Conservation (phyloP, 2,113 vertebrate genomes). For the Grantiella picta region DNA sequence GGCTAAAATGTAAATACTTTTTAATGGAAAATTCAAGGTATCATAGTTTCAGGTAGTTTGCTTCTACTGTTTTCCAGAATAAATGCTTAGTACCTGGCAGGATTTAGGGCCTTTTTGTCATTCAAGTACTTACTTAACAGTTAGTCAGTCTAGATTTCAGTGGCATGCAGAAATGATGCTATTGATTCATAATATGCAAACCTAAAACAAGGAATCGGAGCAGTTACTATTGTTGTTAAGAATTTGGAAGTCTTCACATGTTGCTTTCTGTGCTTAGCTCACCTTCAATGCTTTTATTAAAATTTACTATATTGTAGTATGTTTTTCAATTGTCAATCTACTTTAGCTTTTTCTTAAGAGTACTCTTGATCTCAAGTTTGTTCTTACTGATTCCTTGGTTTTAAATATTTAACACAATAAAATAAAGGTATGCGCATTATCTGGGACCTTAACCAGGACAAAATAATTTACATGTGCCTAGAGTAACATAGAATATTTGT, state of each 20-base stretch:
- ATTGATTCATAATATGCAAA: neutral
- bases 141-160: neutral
- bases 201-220: neutral
- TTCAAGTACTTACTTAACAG: neutral
- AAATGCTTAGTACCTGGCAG: neutral
- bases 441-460: neutral
- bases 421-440: neutral
- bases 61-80: neutral
- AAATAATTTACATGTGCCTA: neutral
- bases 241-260: neutral
- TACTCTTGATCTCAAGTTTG: neutral
- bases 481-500: neutral
- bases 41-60: neutral
- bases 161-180: neutral
- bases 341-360: neutral
- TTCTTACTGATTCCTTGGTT: neutral
- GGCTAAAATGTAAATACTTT: neutral
- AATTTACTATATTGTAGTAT: neutral
- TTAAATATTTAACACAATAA: neutral
- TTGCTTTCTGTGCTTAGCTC: neutral
- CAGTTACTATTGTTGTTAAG: neutral
- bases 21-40: neutral
- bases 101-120: neutral
- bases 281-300: neutral
- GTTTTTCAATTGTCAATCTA: neutral